phyloP scores from a whole-genome alignment of 2,888 invertebrate species.

The Arrhopalites spinosus region DNA sequence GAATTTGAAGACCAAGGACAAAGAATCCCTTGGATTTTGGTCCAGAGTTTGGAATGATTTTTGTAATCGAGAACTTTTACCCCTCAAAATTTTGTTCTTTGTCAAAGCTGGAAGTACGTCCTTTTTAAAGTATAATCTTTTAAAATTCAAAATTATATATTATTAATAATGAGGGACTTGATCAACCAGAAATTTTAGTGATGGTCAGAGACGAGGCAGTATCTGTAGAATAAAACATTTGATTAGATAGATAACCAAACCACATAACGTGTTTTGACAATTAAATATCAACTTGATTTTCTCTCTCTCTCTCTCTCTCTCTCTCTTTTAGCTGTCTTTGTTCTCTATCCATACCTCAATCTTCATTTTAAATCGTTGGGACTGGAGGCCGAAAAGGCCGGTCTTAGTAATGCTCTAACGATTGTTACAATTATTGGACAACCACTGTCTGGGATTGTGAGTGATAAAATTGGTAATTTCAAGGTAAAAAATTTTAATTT shows the following conservation, averaged over 20 bases:
- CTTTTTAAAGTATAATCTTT: too few relatives aligned
- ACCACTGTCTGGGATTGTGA: slow-evolving; percentile 74
- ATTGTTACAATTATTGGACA: slow-evolving; percentile 78
- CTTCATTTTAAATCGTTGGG: slow-evolving; percentile 80
- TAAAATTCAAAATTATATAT: too few relatives aligned
- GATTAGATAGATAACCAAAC: too few relatives aligned
- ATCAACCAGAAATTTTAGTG: too few relatives aligned
- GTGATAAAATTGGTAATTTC: slow-evolving; percentile 80
- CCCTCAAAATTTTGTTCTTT: slow-evolving; percentile 76
- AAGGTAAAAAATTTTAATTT: slow-evolving; percentile 67
- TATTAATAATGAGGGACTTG: too few relatives aligned
- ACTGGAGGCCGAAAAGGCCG: slow-evolving; percentile 77
- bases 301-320: not conserved
- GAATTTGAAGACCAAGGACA: not conserved
- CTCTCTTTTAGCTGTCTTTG: slow-evolving; percentile 68
- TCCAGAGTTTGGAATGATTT: slow-evolving; percentile 62
- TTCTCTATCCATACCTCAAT: slow-evolving; percentile 77
- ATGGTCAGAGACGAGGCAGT: too few relatives aligned
- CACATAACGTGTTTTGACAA: too few relatives aligned
- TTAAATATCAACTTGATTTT: too few relatives aligned
- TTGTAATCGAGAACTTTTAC: slow-evolving; percentile 72
- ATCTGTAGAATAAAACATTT: too few relatives aligned
- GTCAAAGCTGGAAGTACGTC: slow-evolving; percentile 77
- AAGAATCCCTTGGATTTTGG: not conserved
- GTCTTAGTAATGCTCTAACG: slow-evolving; percentile 78